Evolutionary conservation across 2,888 invertebrate genomes (phyloP), one percentile per base, ranked within the genome.

Genomic region (Plagodis pulveraria): DNA sequence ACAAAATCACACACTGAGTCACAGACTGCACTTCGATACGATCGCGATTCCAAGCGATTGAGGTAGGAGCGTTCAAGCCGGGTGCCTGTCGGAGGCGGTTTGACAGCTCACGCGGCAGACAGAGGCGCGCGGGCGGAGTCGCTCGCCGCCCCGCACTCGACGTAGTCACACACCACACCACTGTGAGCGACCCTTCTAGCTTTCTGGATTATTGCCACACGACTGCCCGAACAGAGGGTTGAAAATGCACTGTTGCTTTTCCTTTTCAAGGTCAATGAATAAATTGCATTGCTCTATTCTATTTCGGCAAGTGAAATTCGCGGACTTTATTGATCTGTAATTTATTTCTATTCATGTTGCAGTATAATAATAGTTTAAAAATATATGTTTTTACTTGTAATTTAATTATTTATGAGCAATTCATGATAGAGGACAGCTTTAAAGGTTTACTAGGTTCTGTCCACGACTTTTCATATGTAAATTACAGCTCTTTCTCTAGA

Each of bases 11-110:
- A 82, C 89, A 89, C 88, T 83, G 81, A 84, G 81, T 87, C 89
- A 89, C 88, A 81, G 83, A 81, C 75, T 76, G 83, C 84, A 85
- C 84, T 78, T 81, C 78, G 77, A 77, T 80, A 80, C 83, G 83
- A 83, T 84, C 86, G 83, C 86, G 82, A 81, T 77, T 76, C 73
- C 71, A 77, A 76, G 81, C 82, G 81, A 79, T 81, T 78, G 77
- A 75, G 72, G 81, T 79, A 77, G 80, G 81, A 82, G 86, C 91
- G 92, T 92, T 87, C 89, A 89, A 87, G 87, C 84, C 87, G 87
- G 80, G 78, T 88, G 91, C 89, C 89, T 77, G 91, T 86, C 90
- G 83, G 85, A 90, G 91, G 89, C 91, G 87, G 89, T 92, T 91
- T 92, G 92, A 92, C 91, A 92, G 90, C 88, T 88, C 83, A 77